Evolutionary conservation across 2,797 vertebrate species (phyloP), one percentile per base, ranked within the genome.

Genomic region (Ptychadena robeensis): DNA sequence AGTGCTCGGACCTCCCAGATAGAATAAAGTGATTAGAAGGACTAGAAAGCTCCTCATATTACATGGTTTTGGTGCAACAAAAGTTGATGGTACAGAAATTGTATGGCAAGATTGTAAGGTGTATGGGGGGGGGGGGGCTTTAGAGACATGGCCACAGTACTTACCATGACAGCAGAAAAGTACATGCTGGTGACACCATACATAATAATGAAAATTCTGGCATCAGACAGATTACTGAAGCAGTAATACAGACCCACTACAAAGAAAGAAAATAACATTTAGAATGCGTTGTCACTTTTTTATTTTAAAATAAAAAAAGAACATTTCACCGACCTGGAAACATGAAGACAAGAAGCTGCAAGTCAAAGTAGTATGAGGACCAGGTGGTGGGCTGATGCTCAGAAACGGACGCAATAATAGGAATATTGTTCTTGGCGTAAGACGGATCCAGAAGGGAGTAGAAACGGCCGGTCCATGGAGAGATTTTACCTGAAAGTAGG

Each of bases 151-250:
- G 30, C 18, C 18, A 25, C 11, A 11, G 22, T 12, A 18, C 93
- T 88, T 92, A 99, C 98, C 98, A 99, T 99, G 72, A 99, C 98
- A 11, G 98, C 98, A 0, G 98, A 99, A 92, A 99, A 99, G 91
- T 99, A 99, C 98, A 99, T 99, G 94, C 98, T 99, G 92, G 98
- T 99, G 86, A 99, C 98, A 0, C 98, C 98, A 0, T 99, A 99
- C 97, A 99, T 98, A 92, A 99, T 99, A 93, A 99, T 99, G 87
- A 99, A 99, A 85, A 99, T 99, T 59, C 98, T 96, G 82, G 97
- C 96, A 0, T 99, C 98, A 0, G 97, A 99, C 77, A 99, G 92
- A 92, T 99, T 97, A 89, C 97, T 99, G 91, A 99, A 99, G 91
- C 98, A 99, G 90, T 99, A 99, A 87, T 99, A 99, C 57, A 99